Conservation (phyloP, 2,888 invertebrate species). For the Eilema griseolum region DNA sequence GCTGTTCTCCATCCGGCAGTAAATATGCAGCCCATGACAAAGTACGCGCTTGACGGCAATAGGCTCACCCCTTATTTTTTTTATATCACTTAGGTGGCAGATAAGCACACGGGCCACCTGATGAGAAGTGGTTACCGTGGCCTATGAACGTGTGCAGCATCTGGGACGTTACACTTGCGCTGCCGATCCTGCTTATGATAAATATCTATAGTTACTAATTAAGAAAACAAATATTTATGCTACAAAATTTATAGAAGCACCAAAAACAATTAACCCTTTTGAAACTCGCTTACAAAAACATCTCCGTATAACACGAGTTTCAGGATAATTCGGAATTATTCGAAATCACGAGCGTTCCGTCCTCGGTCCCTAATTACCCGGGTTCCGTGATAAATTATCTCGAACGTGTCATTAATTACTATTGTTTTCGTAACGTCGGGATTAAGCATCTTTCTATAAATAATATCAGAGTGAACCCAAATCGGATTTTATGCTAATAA, state of each 20-base stretch:
- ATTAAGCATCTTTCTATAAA: slow-evolving; percentile 22
- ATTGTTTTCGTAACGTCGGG: slow-evolving; percentile 47
- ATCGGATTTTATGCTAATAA: slow-evolving; percentile 13
- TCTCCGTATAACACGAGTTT: slow-evolving; percentile 19
- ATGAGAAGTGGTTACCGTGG: too few relatives aligned
- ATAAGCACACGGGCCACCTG: too few relatives aligned
- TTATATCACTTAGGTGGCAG: too few relatives aligned
- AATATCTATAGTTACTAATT: not conserved
- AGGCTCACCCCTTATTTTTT: too few relatives aligned
- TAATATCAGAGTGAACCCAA: slow-evolving; percentile 19
- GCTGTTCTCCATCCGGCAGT: too few relatives aligned
- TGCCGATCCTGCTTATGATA: too few relatives aligned
- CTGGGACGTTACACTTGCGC: too few relatives aligned
- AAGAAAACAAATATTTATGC: not conserved
- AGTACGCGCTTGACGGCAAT: too few relatives aligned
- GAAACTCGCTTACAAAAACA: slow-evolving; percentile 22
- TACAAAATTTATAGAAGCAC: not conserved
- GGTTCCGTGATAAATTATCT: slow-evolving; percentile 49
- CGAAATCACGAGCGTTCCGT: slow-evolving; percentile 30
- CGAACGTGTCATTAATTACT: slow-evolving; percentile 58
- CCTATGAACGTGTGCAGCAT: too few relatives aligned
- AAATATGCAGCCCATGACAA: too few relatives aligned
- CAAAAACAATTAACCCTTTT: not conserved
- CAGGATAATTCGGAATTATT: slow-evolving; percentile 41
- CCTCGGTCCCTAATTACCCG: slow-evolving; percentile 38